Percentiles rank a stretch among this genome's conserved stretches.
These are phyloP conservation scores for Rhopalosiphum nymphaeae DNA, from an alignment of 2,888 invertebrate species.

Conservation along the genomic window DNA sequence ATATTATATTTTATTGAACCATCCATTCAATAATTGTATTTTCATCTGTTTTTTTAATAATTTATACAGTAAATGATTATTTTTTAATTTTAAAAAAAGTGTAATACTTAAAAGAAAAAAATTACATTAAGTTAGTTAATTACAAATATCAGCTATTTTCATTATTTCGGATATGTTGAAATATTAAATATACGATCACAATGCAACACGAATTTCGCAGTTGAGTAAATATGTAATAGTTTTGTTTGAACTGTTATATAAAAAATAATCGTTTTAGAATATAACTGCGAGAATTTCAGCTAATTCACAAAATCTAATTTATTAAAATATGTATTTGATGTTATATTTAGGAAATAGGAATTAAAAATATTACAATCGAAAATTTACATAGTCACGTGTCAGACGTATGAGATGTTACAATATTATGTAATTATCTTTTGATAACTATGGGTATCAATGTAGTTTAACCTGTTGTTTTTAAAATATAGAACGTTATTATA, in stretches of 20 bases:
- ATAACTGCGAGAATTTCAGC: neutral
- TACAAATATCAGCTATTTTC: neutral
- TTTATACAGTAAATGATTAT: neutral
- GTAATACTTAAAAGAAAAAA: too few species aligned
- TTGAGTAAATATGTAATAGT: conserved; percentile 19
- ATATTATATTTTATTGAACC: too few species aligned
- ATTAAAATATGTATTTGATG: neutral
- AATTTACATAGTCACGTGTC: neutral
- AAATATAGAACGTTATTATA: neutral
- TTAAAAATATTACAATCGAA: neutral
- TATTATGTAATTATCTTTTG: neutral
- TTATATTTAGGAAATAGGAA: neutral
- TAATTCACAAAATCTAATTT: neutral
- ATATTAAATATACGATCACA: neutral
- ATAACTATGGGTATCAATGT: neutral
- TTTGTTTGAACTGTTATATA: neutral
- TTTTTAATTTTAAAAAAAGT: neutral
- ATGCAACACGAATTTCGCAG: neutral
- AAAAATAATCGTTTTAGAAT: neutral
- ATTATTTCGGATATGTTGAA: neutral
- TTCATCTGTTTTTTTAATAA: neutral
- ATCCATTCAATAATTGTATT: neutral
- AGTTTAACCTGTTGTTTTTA: neutral
- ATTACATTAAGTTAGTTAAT: neutral
- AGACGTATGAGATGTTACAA: neutral